Conservation (phyloP, 2,113 vertebrate genomes). For the Hyaena hyaena region DNA sequence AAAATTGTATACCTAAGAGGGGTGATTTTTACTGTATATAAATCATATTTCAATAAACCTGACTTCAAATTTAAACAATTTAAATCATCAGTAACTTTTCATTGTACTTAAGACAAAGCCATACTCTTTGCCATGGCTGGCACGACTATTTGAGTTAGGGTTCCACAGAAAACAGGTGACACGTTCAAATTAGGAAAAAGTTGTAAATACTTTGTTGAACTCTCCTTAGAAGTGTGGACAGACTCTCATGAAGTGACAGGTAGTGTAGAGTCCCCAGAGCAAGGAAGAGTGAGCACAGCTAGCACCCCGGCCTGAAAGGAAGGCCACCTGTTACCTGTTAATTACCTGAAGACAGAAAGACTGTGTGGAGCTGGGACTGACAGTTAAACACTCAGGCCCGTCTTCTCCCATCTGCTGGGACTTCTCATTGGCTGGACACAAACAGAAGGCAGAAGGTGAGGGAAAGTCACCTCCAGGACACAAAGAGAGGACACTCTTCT, state of each 20-base stretch:
- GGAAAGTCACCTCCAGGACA: background rate
- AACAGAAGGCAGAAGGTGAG: background rate
- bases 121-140: background rate
- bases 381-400: background rate
- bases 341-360: background rate
- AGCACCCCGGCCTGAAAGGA: background rate
- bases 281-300: background rate
- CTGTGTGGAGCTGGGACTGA: background rate
- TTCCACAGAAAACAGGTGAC: background rate
- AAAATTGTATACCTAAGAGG: constrained; percentile 11
- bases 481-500: background rate
- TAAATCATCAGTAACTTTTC: background rate
- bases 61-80: background rate
- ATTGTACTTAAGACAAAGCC: background rate
- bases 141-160: background rate
- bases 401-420: background rate
- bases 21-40: background rate
- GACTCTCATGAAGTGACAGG: background rate
- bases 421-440: background rate
- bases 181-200: background rate
- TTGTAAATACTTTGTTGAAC: background rate
- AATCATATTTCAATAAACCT: background rate
- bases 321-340: background rate
- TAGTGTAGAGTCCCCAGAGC: background rate
- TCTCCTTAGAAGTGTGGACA: background rate